These are phyloP conservation scores for Sylvia borin DNA, from an alignment of 2,797 vertebrate genomes.

Conservation along the genomic window DNA sequence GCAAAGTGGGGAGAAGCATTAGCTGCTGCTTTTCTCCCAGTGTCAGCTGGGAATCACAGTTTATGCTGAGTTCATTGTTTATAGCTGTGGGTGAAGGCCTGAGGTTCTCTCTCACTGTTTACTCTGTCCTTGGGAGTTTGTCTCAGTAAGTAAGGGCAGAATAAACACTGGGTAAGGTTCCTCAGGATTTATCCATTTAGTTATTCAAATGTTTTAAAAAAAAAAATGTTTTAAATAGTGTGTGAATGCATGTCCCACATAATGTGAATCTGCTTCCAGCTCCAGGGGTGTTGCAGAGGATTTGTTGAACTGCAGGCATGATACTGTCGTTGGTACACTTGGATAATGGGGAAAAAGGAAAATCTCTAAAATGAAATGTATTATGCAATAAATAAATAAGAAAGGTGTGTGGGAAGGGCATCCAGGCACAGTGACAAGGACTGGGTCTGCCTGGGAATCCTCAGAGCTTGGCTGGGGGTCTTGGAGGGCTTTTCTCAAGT, in stretches of 20 bases:
- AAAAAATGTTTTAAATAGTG: constrained; percentile 23
- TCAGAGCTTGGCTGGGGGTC: background rate
- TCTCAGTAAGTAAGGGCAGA: constrained; percentile 48
- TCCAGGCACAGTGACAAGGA: background rate
- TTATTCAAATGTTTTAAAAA: constrained; percentile 45
- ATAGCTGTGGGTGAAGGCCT: constrained; percentile 48
- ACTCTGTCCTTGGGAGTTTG: constrained; percentile 41
- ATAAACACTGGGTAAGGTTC: constrained; percentile 52
- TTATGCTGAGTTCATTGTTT: constrained; percentile 64
- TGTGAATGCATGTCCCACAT: background rate
- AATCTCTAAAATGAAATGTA: background rate
- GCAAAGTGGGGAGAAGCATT: background rate
- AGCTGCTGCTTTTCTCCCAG: constrained; percentile 10
- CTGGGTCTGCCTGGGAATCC: background rate
- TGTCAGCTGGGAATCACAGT: background rate
- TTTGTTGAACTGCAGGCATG: background rate
- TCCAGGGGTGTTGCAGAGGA: background rate
- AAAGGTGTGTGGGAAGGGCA: background rate
- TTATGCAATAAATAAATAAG: background rate
- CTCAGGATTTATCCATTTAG: constrained; percentile 29
- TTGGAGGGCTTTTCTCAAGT: background rate
- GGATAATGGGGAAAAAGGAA: background rate
- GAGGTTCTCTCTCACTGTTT: constrained; percentile 48
- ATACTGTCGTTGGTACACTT: background rate
- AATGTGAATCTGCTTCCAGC: background rate